Evolutionary conservation across 2,888 invertebrate species (phyloP), one percentile per base, ranked within the genome.

Genomic region (Dendrolimus pini): DNA sequence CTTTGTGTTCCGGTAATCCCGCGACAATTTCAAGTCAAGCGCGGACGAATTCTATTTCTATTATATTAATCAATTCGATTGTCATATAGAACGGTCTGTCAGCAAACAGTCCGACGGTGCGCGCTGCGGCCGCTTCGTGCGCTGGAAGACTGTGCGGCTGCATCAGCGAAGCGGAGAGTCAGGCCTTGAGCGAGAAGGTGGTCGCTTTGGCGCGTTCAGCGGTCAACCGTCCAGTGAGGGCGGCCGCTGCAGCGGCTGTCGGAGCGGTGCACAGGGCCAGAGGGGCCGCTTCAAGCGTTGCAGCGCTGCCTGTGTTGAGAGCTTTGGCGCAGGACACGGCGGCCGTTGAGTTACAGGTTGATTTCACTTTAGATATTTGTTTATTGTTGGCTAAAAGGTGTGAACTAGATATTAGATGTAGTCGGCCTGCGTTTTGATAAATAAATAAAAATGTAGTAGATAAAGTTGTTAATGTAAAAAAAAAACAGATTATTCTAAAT

Each of bases 191-290:
- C 59, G 89, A 85, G 59, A 79, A 74, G 30, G 86, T 82, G 55
- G 76, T 83, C 8, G 71, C 74, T 1, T 66, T 87, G 7, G 87
- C 88, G 0, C 71, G 86, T 0, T 67, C 78, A 0, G 74, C 83
- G 1, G 74, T 72, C 7, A 75, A 71, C 53, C 69, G 74, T 53
- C 68, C 69, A 10, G 77, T 69, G 9, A 74, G 87, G 8, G 87
- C 82, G 8, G 89, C 84, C 54, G 90, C 88, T 54, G 88, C 87
- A 8, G 88, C 99, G 62, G 98, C 99, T 0, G 92, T 99, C n/a
- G 99, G 99, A 52, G 98, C 98, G 70, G 93, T 99, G 55, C 99
- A 99, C 89, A 93, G 98, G 47, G 98, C 98, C 72, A 95, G 99
- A 0, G 99, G 99, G 8, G 97, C 99, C 7, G 97, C 99, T 1